phyloP scores from a whole-genome alignment of 2,797 vertebrate genomes.

The Microtus agrestis region DNA sequence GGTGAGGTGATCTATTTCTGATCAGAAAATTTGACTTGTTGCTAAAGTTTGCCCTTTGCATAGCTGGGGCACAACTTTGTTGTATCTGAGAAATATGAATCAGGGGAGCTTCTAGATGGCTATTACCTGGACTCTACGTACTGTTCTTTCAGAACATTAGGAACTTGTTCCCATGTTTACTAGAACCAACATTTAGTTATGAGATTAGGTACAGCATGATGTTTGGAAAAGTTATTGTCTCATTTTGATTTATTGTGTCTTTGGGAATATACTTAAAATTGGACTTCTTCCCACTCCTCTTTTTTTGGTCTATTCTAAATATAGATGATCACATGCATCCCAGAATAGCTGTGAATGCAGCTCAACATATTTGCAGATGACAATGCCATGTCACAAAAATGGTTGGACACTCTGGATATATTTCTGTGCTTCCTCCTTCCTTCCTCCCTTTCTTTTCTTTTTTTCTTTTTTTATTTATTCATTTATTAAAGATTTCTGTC shows the following conservation, averaged over 20 bases:
- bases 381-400: background rate
- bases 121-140: background rate
- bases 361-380: background rate
- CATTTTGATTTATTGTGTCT: slow-evolving; percentile 50
- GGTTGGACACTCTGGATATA: background rate
- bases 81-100: background rate
- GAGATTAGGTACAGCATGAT: background rate
- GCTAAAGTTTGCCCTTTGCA: background rate
- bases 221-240: slow-evolving; percentile 20
- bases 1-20: background rate
- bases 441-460: too few relatives aligned
- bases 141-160: slow-evolving; percentile 12
- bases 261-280: slow-evolving; percentile 38
- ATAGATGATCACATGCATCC: background rate
- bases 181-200: background rate
- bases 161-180: background rate
- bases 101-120: background rate
- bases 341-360: background rate
- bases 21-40: background rate
- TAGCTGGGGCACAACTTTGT: background rate
- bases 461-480: too few relatives aligned
- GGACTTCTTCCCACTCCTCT: background rate
- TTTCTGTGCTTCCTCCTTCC: background rate
- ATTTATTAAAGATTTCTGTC: too few relatives aligned
- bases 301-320: background rate